phyloP scores from a whole-genome alignment of 2,797 vertebrate species.

The Gymnothorax reevesii region DNA sequence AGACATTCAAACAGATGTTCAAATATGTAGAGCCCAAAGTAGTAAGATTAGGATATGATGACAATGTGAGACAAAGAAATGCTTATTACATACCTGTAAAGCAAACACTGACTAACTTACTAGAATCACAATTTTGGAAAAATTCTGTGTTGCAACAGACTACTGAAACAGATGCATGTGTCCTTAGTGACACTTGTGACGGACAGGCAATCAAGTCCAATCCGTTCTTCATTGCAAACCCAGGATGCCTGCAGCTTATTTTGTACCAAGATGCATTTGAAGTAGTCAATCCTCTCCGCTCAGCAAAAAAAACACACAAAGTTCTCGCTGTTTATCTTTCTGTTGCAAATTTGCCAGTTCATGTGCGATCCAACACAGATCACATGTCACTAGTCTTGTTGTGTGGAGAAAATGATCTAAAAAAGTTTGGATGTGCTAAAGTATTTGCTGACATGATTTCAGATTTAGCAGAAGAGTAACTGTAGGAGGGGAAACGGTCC shows the following conservation, averaged over 20 bases:
- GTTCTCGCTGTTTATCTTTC: not conserved
- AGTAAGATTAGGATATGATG: conserved; percentile 29
- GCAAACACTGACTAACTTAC: conserved; percentile 25
- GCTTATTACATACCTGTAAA: conserved; percentile 31
- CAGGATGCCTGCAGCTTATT: not conserved
- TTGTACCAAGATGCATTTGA: conserved; percentile 35
- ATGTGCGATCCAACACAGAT: not conserved
- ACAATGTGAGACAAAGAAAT: conserved; percentile 28
- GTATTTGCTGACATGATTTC: too few species aligned
- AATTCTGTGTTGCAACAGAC: conserved; percentile 28
- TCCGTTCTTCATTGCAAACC: not conserved
- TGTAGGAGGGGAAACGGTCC: not conserved
- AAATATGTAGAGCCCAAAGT: conserved; percentile 37
- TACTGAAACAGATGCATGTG: conserved; percentile 27
- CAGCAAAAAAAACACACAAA: conserved; percentile 25
- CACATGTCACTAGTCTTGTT: not conserved
- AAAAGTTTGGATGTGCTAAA: not conserved
- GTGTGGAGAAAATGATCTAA: not conserved
- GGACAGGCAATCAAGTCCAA: conserved; percentile 34
- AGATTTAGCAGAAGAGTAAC: too few species aligned
- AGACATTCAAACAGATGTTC: conserved; percentile 41
- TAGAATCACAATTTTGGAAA: conserved; percentile 27
- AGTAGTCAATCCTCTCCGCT: conserved; percentile 28
- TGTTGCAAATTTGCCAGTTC: not conserved
- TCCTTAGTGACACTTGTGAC: conserved; percentile 38